Evolutionary conservation across 2,797 vertebrate species (phyloP), one percentile per base, ranked within the genome.

Genomic region (Avahi laniger): DNA sequence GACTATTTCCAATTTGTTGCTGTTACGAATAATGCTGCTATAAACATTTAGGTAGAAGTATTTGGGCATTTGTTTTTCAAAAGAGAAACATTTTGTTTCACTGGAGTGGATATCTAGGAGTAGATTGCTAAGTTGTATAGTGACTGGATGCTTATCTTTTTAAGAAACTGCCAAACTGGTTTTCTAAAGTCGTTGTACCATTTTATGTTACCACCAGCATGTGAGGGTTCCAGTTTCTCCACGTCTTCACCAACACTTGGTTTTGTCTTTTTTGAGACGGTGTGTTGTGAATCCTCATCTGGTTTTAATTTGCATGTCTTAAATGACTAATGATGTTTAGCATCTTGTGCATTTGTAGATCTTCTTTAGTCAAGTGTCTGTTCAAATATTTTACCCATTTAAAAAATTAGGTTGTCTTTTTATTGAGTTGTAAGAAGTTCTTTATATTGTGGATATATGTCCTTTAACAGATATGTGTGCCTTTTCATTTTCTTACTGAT

Each of bases 291-390:
- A 89, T 89, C 75, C 33, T 81, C 82, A 33, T 57, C 91, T 92
- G 82, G 52, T 81, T 94, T 95, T 90, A 86, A 79, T 97, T 93
- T 89, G 41, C 41, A 17, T 83, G 41, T 96, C 35, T 95, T 48
- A 70, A 76, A 79, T 92, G 80, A 89, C 43, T 91, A 52, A 65
- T 63, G 50, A 61, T 88, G 46, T 30, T 57, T 28, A 92, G 48
- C 41, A 65, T 89, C 85, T 76, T 87, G 14, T 63, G 46, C 48
- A 30, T 86, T 82, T 91, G 50, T 63, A 28, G 50, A 12, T 84
- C 18, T 41, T 57, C 18, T 85, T 89, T 65, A 43, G 30, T 91
- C 8, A 88, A 54, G 28, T 85, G 38, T 90, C 18, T 94, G 5
- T 79, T 86, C 18, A 28, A 0, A n/a, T 89, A 50, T 91, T 93